Percentiles rank a stretch among this genome's conserved stretches.
These are phyloP conservation scores for Oreamnos americanus DNA, from an alignment of 2,113 vertebrate genomes.

Conservation along the genomic window DNA sequence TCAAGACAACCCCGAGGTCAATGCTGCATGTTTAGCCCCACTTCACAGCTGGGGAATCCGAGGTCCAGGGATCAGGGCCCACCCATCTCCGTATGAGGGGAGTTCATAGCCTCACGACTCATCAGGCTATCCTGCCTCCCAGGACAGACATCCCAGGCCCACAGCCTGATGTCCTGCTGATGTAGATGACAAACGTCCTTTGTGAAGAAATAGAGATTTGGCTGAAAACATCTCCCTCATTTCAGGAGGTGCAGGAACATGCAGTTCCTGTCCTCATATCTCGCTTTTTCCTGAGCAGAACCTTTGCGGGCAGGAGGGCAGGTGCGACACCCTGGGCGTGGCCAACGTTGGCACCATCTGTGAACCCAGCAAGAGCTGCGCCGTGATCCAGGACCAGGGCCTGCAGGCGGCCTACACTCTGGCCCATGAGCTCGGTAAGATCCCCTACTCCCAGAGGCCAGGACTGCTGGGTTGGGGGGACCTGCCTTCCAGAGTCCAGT, in stretches of 20 bases:
- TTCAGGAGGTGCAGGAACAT: neutral
- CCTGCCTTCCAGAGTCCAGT: neutral
- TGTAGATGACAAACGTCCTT: neutral
- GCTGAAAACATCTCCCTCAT: neutral
- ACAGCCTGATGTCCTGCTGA: neutral
- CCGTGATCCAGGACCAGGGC: constrained; percentile 94
- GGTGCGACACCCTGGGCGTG: constrained; percentile 92
- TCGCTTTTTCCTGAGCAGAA: constrained; percentile 80
- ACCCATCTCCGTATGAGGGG: neutral
- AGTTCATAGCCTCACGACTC: neutral
- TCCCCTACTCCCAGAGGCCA: neutral
- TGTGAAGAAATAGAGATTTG: neutral
- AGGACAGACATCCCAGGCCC: neutral
- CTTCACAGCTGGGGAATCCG: neutral
- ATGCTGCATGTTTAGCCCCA: accelerated
- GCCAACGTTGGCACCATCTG: constrained; percentile 96
- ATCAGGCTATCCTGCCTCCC: neutral
- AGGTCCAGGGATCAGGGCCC: neutral
- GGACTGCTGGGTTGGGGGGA: neutral
- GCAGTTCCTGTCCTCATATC: neutral
- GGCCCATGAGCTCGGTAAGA: constrained; percentile 94
- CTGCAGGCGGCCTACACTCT: constrained; percentile 94
- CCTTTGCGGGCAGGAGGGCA: constrained; percentile 91
- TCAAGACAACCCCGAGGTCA: neutral
- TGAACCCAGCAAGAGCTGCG: constrained; percentile 95